Conservation (phyloP, 2,797 vertebrate species). For the Silurus lanzhouensis region DNA sequence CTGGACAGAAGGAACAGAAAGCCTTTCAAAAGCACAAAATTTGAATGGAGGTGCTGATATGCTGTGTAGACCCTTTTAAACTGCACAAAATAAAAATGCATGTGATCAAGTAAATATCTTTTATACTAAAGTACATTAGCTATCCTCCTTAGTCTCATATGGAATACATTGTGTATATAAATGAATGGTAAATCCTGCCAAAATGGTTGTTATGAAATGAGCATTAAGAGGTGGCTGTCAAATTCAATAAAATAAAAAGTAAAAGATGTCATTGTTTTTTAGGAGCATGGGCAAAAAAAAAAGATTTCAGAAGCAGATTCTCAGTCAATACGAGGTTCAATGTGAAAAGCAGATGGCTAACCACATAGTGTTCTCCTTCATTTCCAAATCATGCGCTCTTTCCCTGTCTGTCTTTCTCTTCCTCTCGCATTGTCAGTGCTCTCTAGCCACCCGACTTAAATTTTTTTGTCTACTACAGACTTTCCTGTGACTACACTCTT, state of each 20-base stretch:
- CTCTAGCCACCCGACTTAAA: background rate
- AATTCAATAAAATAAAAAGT: conserved; percentile 63
- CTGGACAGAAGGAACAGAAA: background rate
- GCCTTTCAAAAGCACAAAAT: background rate
- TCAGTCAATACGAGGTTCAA: conserved; percentile 55
- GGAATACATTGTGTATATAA: conserved; percentile 16
- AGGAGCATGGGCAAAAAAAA: background rate
- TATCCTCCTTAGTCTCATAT: background rate
- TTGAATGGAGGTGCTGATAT: conserved; percentile 7
- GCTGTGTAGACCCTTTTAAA: conserved; percentile 11
- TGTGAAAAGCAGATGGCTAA: conserved; percentile 67
- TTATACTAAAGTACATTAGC: background rate
- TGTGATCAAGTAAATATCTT: background rate
- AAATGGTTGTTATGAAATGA: conserved; percentile 24
- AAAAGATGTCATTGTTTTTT: conserved; percentile 45
- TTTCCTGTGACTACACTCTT: conserved; percentile 17
- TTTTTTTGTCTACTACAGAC: conserved; percentile 11
- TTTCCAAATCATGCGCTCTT: conserved; percentile 14
- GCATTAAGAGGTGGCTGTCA: conserved; percentile 49
- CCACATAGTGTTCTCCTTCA: conserved; percentile 5
- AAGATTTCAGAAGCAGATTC: conserved; percentile 40
- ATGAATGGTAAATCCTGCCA: conserved; percentile 29
- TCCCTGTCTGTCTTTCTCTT: conserved; percentile 24
- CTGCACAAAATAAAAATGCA: conserved; percentile 8
- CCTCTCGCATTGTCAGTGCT: conserved; percentile 30